Evolutionary conservation across 1,140 invertebrate genomes (phyloP), one percentile per base, ranked within the genome.

Genomic region (Paraescarpia echinospica): DNA sequence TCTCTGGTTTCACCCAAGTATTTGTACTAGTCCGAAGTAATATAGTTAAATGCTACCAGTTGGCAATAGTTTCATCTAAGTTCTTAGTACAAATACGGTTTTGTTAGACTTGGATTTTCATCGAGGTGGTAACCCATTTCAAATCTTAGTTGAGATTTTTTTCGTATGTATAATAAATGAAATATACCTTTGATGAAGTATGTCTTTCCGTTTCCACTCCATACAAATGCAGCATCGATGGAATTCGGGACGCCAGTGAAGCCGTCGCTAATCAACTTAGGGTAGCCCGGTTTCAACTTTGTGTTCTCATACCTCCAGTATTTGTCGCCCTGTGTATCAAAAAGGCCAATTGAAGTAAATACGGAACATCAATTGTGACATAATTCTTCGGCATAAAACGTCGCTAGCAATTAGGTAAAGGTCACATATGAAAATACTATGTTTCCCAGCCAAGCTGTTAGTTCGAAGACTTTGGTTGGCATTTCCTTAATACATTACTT

Each of bases 121-220:
- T n/a, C n/a, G n/a, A n/a, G n/a, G n/a, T n/a, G n/a, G n/a, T n/a
- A n/a, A n/a, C n/a, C n/a, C n/a, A n/a, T n/a, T n/a, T n/a, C n/a
- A n/a, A n/a, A n/a, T n/a, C n/a, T n/a, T n/a, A n/a, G n/a, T n/a
- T n/a, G n/a, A n/a, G n/a, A n/a, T n/a, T n/a, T n/a, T n/a, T n/a
- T n/a, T n/a, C n/a, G n/a, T n/a, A n/a, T n/a, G n/a, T n/a, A n/a
- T n/a, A n/a, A n/a, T n/a, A n/a, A n/a, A n/a, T n/a, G 14, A 90
- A 98, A 98, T 14, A 92, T 90, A 92, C 95, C 95, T 91, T 98
- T 99, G 96, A 97, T 98, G 97, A 99, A 99, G 96, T 99, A 99
- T 93, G 98, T 98, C 96, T 99, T 99, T 93, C 98, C 98, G 95
- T 99, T 99, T 91, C 98, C 98, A 91, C 98, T 98, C 98, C 98